Evolutionary conservation across 2,888 invertebrate genomes (phyloP).

Genomic region (Aleiodes leptofemur): DNA sequence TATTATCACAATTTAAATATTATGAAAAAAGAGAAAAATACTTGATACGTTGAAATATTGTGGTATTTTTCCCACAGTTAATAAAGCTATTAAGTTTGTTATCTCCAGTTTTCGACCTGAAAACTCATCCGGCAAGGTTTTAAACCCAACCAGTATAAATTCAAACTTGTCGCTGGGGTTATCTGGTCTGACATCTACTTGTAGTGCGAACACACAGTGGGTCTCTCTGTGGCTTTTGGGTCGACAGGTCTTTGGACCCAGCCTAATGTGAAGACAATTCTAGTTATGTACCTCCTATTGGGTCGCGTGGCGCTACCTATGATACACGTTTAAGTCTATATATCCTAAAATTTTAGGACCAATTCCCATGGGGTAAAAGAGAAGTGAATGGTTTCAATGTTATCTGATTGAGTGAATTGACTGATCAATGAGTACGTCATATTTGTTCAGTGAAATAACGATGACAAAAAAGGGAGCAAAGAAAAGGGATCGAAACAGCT

Average conservation of each 20-base stretch:
- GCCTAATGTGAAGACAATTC: slow-evolving; percentile 54
- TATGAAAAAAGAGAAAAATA: background rate
- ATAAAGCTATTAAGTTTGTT: slow-evolving; percentile 73
- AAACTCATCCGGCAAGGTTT: slow-evolving; percentile 64
- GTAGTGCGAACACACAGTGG: slow-evolving; percentile 54
- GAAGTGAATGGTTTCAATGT: slow-evolving; percentile 62
- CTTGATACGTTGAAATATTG: slow-evolving; percentile 25
- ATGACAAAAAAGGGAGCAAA: background rate
- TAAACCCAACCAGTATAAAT: slow-evolving; percentile 67
- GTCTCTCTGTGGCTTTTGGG: slow-evolving; percentile 52
- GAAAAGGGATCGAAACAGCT: too few relatives aligned
- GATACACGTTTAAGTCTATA: slow-evolving; percentile 19
- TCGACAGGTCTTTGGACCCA: slow-evolving; percentile 66
- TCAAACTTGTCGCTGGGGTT: slow-evolving; percentile 67
- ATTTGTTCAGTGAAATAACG: slow-evolving; percentile 6
- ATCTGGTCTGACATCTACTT: slow-evolving; percentile 61
- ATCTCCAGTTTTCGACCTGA: slow-evolving; percentile 58
- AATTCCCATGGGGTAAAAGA: slow-evolving; percentile 50
- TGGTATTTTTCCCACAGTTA: slow-evolving; percentile 69
- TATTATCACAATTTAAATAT: background rate
- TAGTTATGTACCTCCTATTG: slow-evolving; percentile 44
- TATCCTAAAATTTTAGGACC: slow-evolving; percentile 5
- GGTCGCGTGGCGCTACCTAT: slow-evolving; percentile 71
- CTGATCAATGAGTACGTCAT: slow-evolving; percentile 28
- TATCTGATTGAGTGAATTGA: slow-evolving; percentile 69